These are phyloP conservation scores for Elysia crispata DNA, from an alignment of 2,888 invertebrate genomes.

Conservation along the genomic window DNA sequence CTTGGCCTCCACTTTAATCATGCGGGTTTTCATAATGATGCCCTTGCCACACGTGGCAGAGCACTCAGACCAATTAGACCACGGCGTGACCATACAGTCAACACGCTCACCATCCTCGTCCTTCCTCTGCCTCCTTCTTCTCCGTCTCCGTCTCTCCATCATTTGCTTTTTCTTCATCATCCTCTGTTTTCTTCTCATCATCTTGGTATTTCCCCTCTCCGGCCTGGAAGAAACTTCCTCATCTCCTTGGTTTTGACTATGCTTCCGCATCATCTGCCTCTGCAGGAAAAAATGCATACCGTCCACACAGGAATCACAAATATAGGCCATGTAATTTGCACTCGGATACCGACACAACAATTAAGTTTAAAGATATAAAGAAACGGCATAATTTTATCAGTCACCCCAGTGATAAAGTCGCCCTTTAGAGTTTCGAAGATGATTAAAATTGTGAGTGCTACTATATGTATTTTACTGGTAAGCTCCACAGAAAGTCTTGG, in stretches of 20 bases:
- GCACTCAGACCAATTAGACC: conserved; percentile 73
- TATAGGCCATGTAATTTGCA: not conserved
- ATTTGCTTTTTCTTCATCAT: conserved; percentile 55
- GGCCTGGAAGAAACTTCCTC: too few species aligned
- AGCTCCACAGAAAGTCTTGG: too few species aligned
- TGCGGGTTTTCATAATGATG: conserved; percentile 59
- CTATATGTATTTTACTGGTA: too few species aligned
- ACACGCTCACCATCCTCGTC: conserved; percentile 50
- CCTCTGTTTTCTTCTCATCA: conserved; percentile 52
- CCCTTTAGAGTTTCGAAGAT: too few species aligned
- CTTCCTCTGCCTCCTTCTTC: conserved; percentile 53
- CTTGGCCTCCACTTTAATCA: conserved; percentile 66
- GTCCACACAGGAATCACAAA: not conserved
- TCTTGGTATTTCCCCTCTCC: not conserved
- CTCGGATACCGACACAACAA: too few species aligned
- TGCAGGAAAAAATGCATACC: conserved; percentile 13
- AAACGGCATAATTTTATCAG: too few species aligned
- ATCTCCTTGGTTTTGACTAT: too few species aligned
- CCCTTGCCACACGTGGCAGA: conserved; percentile 71
- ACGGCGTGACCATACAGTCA: conserved; percentile 72
- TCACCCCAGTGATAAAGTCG: too few species aligned
- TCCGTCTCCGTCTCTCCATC: conserved; percentile 53
- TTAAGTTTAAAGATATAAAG: too few species aligned
- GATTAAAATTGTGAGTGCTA: too few species aligned
- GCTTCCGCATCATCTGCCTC: conserved; percentile 48